Conservation (phyloP, 2,888 invertebrate genomes). For the Monochamus alternatus region DNA sequence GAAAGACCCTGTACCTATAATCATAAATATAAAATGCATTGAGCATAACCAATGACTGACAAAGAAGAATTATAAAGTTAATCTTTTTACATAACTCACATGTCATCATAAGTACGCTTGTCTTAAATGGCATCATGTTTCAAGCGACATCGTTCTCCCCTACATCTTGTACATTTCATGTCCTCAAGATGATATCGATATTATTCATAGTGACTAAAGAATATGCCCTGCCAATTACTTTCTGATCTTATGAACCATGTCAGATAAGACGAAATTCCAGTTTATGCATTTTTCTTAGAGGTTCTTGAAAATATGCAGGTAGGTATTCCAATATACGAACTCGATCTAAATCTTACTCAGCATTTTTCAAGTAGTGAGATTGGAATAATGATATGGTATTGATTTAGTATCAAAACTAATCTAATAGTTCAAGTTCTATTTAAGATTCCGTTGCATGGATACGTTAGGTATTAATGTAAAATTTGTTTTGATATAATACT, state of each 20-base stretch:
- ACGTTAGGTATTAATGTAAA: background rate
- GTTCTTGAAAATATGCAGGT: background rate
- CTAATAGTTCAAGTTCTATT: slow-evolving; percentile 13
- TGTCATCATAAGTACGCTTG: too few relatives aligned
- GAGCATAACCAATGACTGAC: too few relatives aligned
- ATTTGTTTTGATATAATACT: too few relatives aligned
- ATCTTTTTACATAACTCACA: too few relatives aligned
- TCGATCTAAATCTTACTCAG: slow-evolving; percentile 10
- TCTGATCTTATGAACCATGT: background rate
- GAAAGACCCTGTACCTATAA: too few relatives aligned
- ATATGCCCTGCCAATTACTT: too few relatives aligned
- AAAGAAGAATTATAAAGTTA: too few relatives aligned
- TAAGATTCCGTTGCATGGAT: background rate
- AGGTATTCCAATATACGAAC: background rate
- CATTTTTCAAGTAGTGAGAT: slow-evolving; percentile 14
- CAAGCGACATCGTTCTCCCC: too few relatives aligned
- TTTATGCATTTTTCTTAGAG: background rate
- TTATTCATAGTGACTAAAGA: too few relatives aligned
- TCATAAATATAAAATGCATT: too few relatives aligned
- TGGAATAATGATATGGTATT: slow-evolving; percentile 17
- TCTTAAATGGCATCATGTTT: too few relatives aligned
- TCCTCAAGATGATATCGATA: background rate
- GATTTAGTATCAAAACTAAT: slow-evolving; percentile 1
- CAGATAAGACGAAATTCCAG: slow-evolving; percentile 1
- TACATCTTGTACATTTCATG: too few relatives aligned